A percentile compares a stretch with the other conserved stretches of the same genome.
Evolutionary conservation across 2,888 invertebrate genomes (phyloP).

Genomic region (Pollenia griseotomentosa): DNA sequence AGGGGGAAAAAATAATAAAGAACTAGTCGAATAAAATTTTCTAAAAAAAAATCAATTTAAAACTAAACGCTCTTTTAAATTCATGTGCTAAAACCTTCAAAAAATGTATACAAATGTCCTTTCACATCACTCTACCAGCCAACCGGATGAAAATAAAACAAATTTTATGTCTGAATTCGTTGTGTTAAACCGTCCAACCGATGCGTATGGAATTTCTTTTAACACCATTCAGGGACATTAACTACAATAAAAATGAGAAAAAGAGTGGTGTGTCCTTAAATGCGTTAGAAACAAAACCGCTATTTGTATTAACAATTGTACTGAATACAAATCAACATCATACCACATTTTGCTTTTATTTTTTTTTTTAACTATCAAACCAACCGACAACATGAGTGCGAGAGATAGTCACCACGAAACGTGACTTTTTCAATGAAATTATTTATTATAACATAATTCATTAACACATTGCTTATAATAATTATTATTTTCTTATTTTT

Average conservation of each 20-base stretch:
- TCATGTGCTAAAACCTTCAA: no score
- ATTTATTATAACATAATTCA: constrained; percentile 33
- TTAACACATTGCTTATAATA: background rate
- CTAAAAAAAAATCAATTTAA: no score
- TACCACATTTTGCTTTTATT: background rate
- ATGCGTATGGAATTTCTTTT: background rate
- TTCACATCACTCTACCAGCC: no score
- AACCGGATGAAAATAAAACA: no score
- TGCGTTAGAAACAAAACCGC: background rate
- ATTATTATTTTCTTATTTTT: background rate
- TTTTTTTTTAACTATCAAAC: no score
- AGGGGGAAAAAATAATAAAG: no score
- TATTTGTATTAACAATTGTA: background rate
- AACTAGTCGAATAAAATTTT: no score
- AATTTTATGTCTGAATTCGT: no score
- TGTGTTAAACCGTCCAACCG: background rate
- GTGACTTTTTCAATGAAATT: constrained; percentile 61
- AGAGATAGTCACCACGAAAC: constrained; percentile 46
- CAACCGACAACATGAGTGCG: background rate
- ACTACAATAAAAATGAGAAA: no score
- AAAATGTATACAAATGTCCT: no score
- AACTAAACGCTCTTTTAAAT: no score
- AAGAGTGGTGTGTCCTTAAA: background rate
- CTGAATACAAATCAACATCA: constrained; percentile 6
- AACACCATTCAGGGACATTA: background rate